Percentiles rank a stretch among this genome's conserved stretches.
phyloP scores from a whole-genome alignment of 2,888 invertebrate species.

The Anarsia innoxiella region DNA sequence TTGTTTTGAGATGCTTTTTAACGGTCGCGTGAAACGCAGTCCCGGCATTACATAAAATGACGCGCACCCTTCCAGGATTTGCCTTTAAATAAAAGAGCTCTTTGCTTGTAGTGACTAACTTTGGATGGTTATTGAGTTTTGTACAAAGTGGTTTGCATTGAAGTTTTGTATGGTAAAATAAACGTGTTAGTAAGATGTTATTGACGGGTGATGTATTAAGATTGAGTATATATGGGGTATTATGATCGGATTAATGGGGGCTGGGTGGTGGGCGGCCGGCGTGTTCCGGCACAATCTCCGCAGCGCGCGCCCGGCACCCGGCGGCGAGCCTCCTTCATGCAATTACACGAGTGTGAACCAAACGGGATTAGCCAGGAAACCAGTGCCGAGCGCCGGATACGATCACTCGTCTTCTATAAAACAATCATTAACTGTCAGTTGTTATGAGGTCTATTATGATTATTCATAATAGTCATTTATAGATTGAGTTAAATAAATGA shows the following conservation, averaged over 20 bases:
- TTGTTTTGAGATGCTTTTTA: slow-evolving; percentile 24
- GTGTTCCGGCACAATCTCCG: slow-evolving; percentile 55
- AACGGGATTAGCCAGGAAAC: slow-evolving; percentile 52
- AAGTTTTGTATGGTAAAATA: not conserved
- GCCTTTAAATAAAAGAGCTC: slow-evolving; percentile 23
- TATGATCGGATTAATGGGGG: slow-evolving; percentile 69
- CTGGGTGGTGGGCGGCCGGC: slow-evolving; percentile 23
- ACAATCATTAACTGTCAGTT: too few species aligned
- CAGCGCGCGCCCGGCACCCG: too few species aligned
- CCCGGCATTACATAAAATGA: slow-evolving; percentile 18
- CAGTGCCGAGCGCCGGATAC: slow-evolving; percentile 4
- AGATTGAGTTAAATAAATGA: too few species aligned
- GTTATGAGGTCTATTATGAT: too few species aligned
- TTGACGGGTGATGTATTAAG: not conserved
- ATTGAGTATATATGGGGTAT: slow-evolving; percentile 31
- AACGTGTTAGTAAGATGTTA: too few species aligned
- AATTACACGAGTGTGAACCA: slow-evolving; percentile 69
- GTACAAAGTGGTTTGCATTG: not conserved
- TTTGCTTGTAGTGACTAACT: not conserved
- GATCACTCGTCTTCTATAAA: slow-evolving; percentile 7
- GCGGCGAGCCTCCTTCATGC: slow-evolving; percentile 61
- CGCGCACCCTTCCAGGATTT: slow-evolving; percentile 17
- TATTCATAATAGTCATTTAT: too few species aligned
- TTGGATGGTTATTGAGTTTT: not conserved
- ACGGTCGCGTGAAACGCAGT: slow-evolving; percentile 21